Conservation (phyloP, 1,140 invertebrate species). For the Lordiphosa mommai region DNA sequence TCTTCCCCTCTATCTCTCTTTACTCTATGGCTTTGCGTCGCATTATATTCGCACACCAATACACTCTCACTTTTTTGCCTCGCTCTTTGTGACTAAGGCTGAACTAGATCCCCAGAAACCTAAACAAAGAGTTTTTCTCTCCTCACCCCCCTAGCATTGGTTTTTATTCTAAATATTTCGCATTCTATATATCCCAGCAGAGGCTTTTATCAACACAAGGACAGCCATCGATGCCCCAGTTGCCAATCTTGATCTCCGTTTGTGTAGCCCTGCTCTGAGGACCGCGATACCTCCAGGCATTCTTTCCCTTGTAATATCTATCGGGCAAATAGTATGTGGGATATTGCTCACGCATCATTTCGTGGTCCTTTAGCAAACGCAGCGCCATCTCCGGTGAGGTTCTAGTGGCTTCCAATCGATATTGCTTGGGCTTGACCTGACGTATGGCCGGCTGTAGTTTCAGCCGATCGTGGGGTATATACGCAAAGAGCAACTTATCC, state of each 20-base stretch:
- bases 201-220: slow-evolving; percentile 42
- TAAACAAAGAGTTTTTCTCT: background rate
- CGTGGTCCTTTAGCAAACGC: slow-evolving; percentile 36
- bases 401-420: slow-evolving; percentile 23
- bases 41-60: no score
- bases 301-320: slow-evolving; percentile 12
- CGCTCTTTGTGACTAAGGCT: no score
- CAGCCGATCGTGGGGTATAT: slow-evolving; percentile 14
- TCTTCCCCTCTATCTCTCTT: no score
- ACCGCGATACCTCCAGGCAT: slow-evolving; percentile 9
- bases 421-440: slow-evolving; percentile 40
- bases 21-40: no score
- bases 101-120: no score
- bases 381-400: slow-evolving; percentile 25
- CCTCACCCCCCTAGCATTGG: background rate
- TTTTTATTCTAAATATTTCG: background rate
- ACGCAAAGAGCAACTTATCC: slow-evolving; percentile 39
- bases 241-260: slow-evolving; percentile 44
- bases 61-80: no score
- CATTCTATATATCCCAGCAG: slow-evolving; percentile 42
- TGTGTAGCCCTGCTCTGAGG: slow-evolving; percentile 44
- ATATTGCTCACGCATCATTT: slow-evolving; percentile 18
- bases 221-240: slow-evolving; percentile 57
- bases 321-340: slow-evolving; percentile 50
- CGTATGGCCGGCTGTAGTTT: slow-evolving; percentile 34